Evolutionary conservation across 2,888 invertebrate genomes (phyloP).

Genomic region (Sarcophaga subvicina): DNA sequence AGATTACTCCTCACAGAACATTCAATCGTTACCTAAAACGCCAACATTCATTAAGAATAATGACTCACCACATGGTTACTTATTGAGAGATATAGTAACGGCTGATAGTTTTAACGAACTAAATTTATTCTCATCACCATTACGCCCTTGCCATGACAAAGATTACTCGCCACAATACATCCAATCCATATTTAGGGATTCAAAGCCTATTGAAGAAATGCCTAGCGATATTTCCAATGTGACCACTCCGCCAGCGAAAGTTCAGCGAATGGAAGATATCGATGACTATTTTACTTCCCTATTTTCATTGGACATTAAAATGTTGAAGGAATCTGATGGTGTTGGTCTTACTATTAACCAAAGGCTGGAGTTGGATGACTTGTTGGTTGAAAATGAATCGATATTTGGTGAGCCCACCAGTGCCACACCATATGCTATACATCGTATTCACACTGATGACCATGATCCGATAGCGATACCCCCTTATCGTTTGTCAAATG

Average conservation of each 20-base stretch:
- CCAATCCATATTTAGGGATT: no score
- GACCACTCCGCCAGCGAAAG: no score
- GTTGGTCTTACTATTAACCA: constrained; percentile 28
- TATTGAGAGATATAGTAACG: no score
- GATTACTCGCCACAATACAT: no score
- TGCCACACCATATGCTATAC: constrained; percentile 42
- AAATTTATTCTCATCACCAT: no score
- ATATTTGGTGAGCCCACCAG: background rate
- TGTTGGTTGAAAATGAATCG: background rate
- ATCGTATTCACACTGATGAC: constrained; percentile 53
- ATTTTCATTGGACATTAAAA: constrained; percentile 34
- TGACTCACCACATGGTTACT: no score
- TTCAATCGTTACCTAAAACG: background rate
- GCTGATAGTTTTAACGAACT: no score
- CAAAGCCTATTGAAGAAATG: no score
- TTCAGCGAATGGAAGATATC: background rate
- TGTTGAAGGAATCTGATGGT: constrained; percentile 28
- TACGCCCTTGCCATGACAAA: no score
- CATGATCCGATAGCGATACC: constrained; percentile 30
- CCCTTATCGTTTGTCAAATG: background rate
- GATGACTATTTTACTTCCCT: constrained; percentile 38
- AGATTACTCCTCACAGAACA: constrained; percentile 8
- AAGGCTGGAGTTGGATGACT: constrained; percentile 35
- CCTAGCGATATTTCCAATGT: no score
- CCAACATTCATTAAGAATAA: no score